Conservation (phyloP, 2,113 vertebrate genomes). For the Vimba vimba region DNA sequence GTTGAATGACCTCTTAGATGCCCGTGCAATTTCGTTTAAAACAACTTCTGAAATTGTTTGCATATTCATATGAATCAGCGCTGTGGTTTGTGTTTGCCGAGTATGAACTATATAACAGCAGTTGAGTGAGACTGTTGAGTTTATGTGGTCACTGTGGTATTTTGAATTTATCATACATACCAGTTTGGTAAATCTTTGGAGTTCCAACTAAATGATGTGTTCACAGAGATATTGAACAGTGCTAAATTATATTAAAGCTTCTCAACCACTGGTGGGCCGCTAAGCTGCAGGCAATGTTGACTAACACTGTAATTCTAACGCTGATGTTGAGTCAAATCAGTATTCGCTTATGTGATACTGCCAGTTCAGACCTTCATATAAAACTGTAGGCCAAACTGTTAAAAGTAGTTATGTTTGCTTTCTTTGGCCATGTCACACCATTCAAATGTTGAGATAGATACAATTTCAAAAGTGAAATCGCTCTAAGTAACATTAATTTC, state of each 20-base stretch:
- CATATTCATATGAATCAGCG: slow-evolving; percentile 28
- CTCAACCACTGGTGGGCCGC: background rate
- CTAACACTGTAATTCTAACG: slow-evolving; percentile 6
- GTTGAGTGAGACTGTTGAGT: slow-evolving; percentile 41
- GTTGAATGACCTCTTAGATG: slow-evolving; percentile 47
- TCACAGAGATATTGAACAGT: background rate
- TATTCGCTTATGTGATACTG: background rate
- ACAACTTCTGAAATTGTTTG: slow-evolving; percentile 41
- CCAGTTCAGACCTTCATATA: background rate
- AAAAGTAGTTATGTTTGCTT: background rate
- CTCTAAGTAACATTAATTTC: background rate
- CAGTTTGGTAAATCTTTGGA: slow-evolving; percentile 39
- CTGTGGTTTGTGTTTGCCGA: slow-evolving; percentile 25
- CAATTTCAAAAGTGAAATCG: background rate
- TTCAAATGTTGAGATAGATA: background rate
- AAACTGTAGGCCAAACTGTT: background rate
- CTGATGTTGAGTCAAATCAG: background rate
- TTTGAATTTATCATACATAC: slow-evolving; percentile 47
- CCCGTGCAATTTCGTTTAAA: slow-evolving; percentile 43
- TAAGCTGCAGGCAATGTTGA: background rate
- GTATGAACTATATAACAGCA: slow-evolving; percentile 35
- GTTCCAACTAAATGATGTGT: slow-evolving; percentile 19
- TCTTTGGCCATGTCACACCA: background rate
- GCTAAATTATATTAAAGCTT: slow-evolving; percentile 2
- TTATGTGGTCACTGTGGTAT: slow-evolving; percentile 42